These are phyloP conservation scores for Nemopilema nomurai DNA, from an alignment of 30 jellyfish, hydroid and myxozoan species.

Conservation along the genomic window DNA sequence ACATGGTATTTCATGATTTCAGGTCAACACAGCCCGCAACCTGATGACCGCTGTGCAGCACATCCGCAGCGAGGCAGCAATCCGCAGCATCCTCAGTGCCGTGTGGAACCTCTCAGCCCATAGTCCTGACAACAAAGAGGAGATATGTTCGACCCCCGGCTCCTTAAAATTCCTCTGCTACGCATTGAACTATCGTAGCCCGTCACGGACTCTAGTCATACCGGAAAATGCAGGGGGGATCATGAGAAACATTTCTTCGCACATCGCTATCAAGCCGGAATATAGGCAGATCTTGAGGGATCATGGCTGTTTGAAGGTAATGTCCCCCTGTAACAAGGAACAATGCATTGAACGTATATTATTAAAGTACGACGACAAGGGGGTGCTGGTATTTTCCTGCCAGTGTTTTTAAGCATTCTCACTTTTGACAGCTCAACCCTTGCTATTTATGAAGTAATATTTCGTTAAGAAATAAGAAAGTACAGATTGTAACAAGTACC, in stretches of 20 bases:
- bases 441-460: too few species aligned
- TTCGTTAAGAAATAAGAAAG: too few species aligned
- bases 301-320: slow-evolving; percentile 85
- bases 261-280: slow-evolving; percentile 82
- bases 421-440: too few species aligned
- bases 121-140: slow-evolving; percentile 91
- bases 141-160: slow-evolving; percentile 98
- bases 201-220: slow-evolving; percentile 73
- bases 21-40: slow-evolving; percentile 73
- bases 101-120: slow-evolving; percentile 99
- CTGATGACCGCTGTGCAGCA: slow-evolving; percentile 90
- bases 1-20: not conserved
- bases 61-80: slow-evolving; percentile 92
- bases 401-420: too few species aligned
- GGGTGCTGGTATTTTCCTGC: not conserved
- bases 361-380: not conserved
- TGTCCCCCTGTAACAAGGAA: not conserved
- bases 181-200: slow-evolving; percentile 94
- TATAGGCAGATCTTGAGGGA: slow-evolving; percentile 83
- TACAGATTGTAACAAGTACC: too few species aligned
- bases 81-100: slow-evolving; percentile 97
- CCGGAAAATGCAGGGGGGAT: slow-evolving; percentile 99
- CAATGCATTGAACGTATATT: not conserved
- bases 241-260: slow-evolving; percentile 95
- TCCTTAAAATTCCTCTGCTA: slow-evolving; percentile 84